phyloP scores from a whole-genome alignment of 1,140 invertebrate genomes.

The Nasonia longicornis region DNA sequence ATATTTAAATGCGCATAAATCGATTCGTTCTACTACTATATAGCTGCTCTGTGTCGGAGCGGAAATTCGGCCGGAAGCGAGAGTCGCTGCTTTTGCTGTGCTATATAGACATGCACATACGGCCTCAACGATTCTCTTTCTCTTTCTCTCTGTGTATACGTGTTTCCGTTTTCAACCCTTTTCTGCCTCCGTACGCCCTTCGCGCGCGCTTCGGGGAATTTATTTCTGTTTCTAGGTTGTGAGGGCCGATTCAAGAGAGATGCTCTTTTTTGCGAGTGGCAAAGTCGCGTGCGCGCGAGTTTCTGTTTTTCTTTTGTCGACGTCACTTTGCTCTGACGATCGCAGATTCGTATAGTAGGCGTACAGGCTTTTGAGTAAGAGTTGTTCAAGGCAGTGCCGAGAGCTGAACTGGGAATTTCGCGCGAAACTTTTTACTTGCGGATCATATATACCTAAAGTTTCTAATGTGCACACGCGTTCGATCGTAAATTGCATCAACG shows the following conservation, averaged over 20 bases:
- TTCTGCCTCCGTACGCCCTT: no score
- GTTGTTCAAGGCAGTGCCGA: no score
- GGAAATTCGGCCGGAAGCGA: conserved; percentile 29
- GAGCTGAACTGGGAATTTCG: neutral
- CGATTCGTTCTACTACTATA: conserved; percentile 3
- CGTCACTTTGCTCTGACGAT: no score
- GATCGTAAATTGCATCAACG: no score
- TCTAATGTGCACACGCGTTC: no score
- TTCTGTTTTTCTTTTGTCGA: neutral
- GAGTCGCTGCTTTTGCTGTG: neutral
- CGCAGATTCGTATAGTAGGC: no score
- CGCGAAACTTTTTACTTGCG: no score
- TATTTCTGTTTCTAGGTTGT: conserved; percentile 1
- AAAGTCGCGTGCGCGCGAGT: no score
- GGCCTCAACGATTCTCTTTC: neutral
- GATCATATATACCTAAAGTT: no score
- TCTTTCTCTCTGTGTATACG: neutral
- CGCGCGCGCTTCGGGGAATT: neutral
- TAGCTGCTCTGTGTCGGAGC: neutral
- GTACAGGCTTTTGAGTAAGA: no score
- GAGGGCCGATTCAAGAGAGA: neutral
- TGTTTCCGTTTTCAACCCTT: neutral
- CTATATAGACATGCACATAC: neutral
- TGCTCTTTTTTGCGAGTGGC: neutral
- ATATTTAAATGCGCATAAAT: conserved; percentile 25